phyloP scores from a whole-genome alignment of 2,113 vertebrate genomes.

The Festucalex cinctus region DNA sequence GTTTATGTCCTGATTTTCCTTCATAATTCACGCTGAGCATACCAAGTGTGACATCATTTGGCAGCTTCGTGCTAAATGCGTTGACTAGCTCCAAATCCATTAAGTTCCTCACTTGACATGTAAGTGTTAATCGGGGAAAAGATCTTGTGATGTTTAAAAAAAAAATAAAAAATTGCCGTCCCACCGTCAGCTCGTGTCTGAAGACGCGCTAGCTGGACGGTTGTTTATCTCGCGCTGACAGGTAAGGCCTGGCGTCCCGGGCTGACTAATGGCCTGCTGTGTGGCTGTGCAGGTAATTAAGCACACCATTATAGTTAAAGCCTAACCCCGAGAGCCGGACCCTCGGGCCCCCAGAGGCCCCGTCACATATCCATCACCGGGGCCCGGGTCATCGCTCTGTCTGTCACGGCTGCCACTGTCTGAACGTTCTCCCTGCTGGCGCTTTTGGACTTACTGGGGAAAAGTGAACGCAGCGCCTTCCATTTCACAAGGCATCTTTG shows the following conservation, averaged over 20 bases:
- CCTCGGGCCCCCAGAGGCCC: constrained; percentile 49
- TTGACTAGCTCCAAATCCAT: constrained; percentile 26
- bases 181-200: constrained; percentile 20
- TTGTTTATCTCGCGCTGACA: constrained; percentile 68
- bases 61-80: constrained; percentile 27
- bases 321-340: constrained; percentile 59
- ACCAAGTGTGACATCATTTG: constrained; percentile 30
- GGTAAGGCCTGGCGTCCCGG: constrained; percentile 55
- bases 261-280: constrained; percentile 72
- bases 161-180: not conserved
- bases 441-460: constrained; percentile 38
- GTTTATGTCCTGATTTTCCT: not conserved
- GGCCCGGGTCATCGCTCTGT: constrained; percentile 60
- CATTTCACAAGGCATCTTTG: too few species aligned
- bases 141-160: constrained; percentile 5
- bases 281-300: constrained; percentile 76
- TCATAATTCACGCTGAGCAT: constrained; percentile 22
- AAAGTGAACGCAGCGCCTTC: constrained; percentile 9
- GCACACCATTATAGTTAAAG: constrained; percentile 71
- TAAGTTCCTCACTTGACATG: constrained; percentile 35
- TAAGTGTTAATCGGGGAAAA: constrained; percentile 35
- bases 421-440: constrained; percentile 50
- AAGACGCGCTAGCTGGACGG: constrained; percentile 44
- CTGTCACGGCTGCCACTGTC: constrained; percentile 49
- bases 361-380: constrained; percentile 72